Conservation (phyloP, 2,888 invertebrate species). For the Coleophora deauratella region DNA sequence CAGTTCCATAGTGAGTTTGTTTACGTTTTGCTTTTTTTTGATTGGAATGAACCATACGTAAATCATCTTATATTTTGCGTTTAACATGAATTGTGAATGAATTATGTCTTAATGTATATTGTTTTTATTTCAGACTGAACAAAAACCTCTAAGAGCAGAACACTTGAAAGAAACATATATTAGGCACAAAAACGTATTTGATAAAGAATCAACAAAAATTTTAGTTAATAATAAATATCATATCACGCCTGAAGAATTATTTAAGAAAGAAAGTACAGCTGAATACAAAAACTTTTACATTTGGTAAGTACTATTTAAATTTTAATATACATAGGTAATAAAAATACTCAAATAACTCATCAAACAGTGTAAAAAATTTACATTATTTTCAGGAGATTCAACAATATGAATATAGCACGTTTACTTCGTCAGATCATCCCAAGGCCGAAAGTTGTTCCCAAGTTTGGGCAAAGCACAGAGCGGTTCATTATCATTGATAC, state of each 20-base stretch:
- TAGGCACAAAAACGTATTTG: constrained; percentile 74
- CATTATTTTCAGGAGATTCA: constrained; percentile 78
- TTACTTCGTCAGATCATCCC: constrained; percentile 81
- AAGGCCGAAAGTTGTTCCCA: constrained; percentile 79
- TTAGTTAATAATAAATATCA: constrained; percentile 47
- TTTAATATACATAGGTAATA: no score
- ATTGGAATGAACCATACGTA: no score
- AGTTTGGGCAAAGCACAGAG: constrained; percentile 84
- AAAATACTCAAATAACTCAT: no score
- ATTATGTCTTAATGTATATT: no score
- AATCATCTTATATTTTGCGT: no score
- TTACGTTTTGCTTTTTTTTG: no score
- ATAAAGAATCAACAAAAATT: constrained; percentile 77
- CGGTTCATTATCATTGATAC: constrained; percentile 85
- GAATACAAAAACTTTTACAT: constrained; percentile 36
- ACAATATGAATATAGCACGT: constrained; percentile 83
- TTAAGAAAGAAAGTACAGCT: constrained; percentile 26
- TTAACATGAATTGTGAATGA: no score
- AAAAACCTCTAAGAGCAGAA: constrained; percentile 67
- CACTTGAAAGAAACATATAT: constrained; percentile 74
- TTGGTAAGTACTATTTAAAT: constrained; percentile 33
- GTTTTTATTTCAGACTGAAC: constrained; percentile 68
- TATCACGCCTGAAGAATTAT: constrained; percentile 50
- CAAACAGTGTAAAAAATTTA: no score
- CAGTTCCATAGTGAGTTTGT: no score